A percentile compares a stretch with the other conserved stretches of the same genome.
These are phyloP conservation scores for Smutsia temminckii DNA, from an alignment of 2,797 vertebrate species.

Conservation along the genomic window DNA sequence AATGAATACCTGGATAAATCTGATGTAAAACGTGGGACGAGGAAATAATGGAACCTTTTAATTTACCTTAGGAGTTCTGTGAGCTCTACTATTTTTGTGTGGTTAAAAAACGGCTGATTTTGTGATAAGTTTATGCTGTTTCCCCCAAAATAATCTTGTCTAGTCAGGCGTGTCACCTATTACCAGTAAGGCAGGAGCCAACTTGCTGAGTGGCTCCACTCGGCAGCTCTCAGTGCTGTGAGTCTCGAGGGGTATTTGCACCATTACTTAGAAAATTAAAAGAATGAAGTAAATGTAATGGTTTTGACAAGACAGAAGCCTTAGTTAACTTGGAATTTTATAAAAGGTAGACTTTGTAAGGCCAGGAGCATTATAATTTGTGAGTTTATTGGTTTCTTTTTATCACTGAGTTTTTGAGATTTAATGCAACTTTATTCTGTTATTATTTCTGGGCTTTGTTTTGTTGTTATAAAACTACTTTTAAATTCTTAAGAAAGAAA, in stretches of 20 bases:
- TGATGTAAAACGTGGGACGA: not conserved
- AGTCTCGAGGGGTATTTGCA: constrained; percentile 64
- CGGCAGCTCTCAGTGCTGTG: constrained; percentile 48
- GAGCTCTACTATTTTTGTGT: fast-evolving
- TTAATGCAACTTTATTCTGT: not conserved
- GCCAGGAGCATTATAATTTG: not conserved
- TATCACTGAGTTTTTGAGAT: not conserved
- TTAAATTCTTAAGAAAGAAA: not conserved
- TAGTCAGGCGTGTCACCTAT: constrained; percentile 43
- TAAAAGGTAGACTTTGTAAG: not conserved
- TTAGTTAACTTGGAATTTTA: not conserved
- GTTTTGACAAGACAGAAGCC: constrained; percentile 72
- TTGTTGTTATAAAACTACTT: not conserved
- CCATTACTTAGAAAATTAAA: constrained; percentile 79
- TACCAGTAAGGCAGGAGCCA: constrained; percentile 70
- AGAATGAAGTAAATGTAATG: constrained; percentile 76
- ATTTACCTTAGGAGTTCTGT: not conserved
- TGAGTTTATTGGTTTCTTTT: not conserved
- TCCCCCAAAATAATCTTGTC: not conserved
- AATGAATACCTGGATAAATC: not conserved
- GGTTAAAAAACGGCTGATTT: not conserved
- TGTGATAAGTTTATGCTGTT: not conserved
- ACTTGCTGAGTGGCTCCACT: constrained; percentile 71
- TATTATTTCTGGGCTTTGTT: not conserved
- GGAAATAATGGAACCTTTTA: not conserved